Evolutionary conservation across 2,888 invertebrate genomes (phyloP), one percentile per base, ranked within the genome.

Genomic region (Beris chalybata): DNA sequence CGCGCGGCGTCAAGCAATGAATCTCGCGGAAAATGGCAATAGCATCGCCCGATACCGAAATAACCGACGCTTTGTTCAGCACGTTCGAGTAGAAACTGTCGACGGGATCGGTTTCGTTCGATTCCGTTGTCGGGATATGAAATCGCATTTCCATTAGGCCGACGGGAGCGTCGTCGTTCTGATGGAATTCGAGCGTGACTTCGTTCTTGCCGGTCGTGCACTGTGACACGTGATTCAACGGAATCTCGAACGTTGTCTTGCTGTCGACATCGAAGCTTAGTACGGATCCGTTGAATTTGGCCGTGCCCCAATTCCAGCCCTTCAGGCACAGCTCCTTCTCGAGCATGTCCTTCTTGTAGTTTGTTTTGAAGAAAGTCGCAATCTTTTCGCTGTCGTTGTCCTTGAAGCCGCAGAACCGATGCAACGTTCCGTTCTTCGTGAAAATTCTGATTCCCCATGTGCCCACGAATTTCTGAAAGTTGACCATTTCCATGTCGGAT

Each of bases 271-370:
- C 93, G 76, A 92, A 95, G 76, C 89, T 91, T 1, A 95, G 81
- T 0, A 92, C 88, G 0, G 93, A 89, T 4, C 95, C 98, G 73
- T 89, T 89, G 77, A 99, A 98, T 73, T 93, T 92, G 0, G 95
- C 95, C 0, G 93, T 92, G 32, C 99, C 99, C 95, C 98, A 99
- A 81, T 99, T 99, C 98, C 98, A 99, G 0, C 99, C 99, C 78
- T 95, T 97, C 1, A 97, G 84, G 70, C 95, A 93, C 63, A 96
- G 81, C 75, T 99, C 98, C 74, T 93, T 93, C 74, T 94, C 95
- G 55, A 93, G 83, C 87, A 97, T 88, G 67, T 93, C 91, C 72
- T 91, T 90, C 32, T 89, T 85, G 79, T 96, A 97, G 71, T 90
- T 89, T 5, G 85, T 83, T 70, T 89, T 87, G 72, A 97, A 91